phyloP scores from a whole-genome alignment of 2,797 vertebrate species.

The Sebastes iracundus region DNA sequence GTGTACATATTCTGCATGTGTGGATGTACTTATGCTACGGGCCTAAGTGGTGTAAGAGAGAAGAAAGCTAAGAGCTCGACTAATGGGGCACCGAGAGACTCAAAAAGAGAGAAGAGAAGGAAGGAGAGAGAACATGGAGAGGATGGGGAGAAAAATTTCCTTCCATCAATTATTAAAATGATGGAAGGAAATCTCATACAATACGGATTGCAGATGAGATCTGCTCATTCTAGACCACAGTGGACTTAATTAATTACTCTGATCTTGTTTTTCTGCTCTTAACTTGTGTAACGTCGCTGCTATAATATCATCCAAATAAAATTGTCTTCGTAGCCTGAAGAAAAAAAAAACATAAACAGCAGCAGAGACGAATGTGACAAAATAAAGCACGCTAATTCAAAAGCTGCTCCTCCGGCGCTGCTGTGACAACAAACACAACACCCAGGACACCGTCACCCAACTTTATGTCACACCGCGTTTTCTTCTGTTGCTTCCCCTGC shows the following conservation, averaged over 20 bases:
- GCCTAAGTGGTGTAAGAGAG: conserved; percentile 32
- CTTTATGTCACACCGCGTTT: conserved; percentile 29
- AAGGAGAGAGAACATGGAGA: conserved; percentile 20
- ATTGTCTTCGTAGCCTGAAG: conserved; percentile 21
- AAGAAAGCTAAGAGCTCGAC: conserved; percentile 45
- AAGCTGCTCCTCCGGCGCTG: conserved; percentile 2
- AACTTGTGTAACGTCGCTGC: conserved; percentile 18
- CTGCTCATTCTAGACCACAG: conserved; percentile 20
- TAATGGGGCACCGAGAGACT: conserved; percentile 62
- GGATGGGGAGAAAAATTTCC: conserved; percentile 11
- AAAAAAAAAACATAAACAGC: conserved; percentile 26
- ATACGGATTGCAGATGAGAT: conserved; percentile 34
- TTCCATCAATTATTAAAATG: conserved; percentile 61
- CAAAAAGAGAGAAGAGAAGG: background rate
- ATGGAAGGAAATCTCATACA: conserved; percentile 33
- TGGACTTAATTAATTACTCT: conserved; percentile 40
- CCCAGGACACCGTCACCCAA: background rate
- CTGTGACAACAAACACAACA: conserved; percentile 42
- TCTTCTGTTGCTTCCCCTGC: background rate
- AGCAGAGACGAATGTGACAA: conserved; percentile 42
- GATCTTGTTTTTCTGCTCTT: conserved; percentile 19
- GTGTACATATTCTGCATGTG: conserved; percentile 21
- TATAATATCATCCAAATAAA: conserved; percentile 19
- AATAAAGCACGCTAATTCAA: conserved; percentile 38
- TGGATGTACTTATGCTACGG: conserved; percentile 19